Conservation (phyloP, 2,113 vertebrate species). For the Pangasianodon gigas region DNA sequence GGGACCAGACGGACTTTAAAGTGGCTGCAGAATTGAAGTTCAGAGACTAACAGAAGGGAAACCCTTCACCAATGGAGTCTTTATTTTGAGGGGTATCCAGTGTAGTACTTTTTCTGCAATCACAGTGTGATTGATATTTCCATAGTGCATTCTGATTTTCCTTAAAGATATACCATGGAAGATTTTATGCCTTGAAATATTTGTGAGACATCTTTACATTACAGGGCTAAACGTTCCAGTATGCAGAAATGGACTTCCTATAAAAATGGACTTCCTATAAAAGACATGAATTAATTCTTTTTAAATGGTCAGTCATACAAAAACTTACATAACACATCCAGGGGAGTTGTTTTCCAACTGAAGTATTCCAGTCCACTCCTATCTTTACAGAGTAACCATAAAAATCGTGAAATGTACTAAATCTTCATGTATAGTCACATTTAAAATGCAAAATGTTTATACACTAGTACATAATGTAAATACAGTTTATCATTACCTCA, state of each 20-base stretch:
- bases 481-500: constrained; percentile 7
- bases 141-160: background rate
- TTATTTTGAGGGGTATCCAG: constrained; percentile 40
- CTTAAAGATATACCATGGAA: background rate
- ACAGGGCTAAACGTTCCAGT: background rate
- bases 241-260: background rate
- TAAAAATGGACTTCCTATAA: background rate
- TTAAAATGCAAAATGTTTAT: background rate
- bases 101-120: background rate
- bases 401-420: background rate
- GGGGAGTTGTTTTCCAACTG: background rate
- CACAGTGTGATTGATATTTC: background rate
- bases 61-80: constrained; percentile 31
- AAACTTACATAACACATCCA: background rate
- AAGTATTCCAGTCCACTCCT: background rate
- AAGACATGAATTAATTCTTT: background rate
- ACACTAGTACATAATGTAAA: constrained; percentile 18
- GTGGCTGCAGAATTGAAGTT: constrained; percentile 31
- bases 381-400: background rate
- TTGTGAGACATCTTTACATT: background rate
- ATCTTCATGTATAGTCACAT: constrained; percentile 17
- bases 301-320: background rate
- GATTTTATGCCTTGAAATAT: background rate
- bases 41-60: constrained; percentile 55
- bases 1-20: constrained; percentile 72